These are phyloP conservation scores for Danaus melanippus DNA, from an alignment of 1,140 invertebrate species.

Conservation along the genomic window DNA sequence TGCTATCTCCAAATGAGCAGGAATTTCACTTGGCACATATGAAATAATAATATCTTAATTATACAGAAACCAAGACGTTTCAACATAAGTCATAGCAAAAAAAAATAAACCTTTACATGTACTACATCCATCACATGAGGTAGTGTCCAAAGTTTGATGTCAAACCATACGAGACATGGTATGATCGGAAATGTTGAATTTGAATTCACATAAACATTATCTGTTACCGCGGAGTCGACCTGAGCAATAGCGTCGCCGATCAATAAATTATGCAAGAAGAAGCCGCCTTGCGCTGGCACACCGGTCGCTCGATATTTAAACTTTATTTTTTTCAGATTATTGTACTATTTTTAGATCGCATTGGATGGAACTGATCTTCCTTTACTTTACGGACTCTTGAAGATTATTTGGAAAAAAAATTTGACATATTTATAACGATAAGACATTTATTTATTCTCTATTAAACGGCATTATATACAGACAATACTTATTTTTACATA, in stretches of 20 bases:
- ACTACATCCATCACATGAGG: too few species aligned
- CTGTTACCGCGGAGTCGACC: conserved; percentile 18
- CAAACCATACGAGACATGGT: conserved; percentile 9
- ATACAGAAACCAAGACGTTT: too few species aligned
- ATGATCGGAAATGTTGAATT: conserved; percentile 32
- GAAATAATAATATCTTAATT: too few species aligned
- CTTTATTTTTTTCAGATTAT: conserved; percentile 42
- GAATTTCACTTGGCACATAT: too few species aligned
- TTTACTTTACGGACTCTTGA: conserved; percentile 12
- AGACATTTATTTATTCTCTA: too few species aligned
- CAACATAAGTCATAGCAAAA: too few species aligned
- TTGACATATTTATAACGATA: conserved; percentile 13
- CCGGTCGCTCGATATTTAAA: conserved; percentile 51
- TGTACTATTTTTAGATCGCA: conserved; percentile 16
- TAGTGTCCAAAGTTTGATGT: conserved; percentile 20
- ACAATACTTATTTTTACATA: too few species aligned
- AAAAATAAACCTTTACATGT: too few species aligned
- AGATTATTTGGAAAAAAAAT: conserved; percentile 7
- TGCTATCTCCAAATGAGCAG: conserved; percentile 24
- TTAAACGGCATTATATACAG: too few species aligned
- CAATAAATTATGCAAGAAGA: conserved; percentile 59
- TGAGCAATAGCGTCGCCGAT: conserved; percentile 30
- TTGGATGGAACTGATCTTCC: conserved; percentile 6
- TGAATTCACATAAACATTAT: conserved; percentile 39
- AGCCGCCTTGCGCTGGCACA: conserved; percentile 26